Evolutionary conservation across 2,888 invertebrate species (phyloP).

Genomic region (Sussaba pulchella): DNA sequence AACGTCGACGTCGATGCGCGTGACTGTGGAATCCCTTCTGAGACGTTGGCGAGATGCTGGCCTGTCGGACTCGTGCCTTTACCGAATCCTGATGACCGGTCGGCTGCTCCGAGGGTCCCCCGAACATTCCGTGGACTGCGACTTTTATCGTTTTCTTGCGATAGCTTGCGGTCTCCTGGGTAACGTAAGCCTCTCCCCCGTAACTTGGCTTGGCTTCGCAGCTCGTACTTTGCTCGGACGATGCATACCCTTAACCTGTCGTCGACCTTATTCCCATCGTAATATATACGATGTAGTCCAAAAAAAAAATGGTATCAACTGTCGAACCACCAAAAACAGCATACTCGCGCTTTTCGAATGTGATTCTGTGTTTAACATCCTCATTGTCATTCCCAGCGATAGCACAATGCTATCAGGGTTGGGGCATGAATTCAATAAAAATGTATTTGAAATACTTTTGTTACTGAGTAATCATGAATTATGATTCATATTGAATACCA

Average conservation of each 20-base stretch:
- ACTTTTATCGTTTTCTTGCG: constrained; percentile 79
- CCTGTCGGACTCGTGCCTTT: constrained; percentile 75
- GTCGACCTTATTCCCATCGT: too few species aligned
- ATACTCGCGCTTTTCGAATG: constrained; percentile 14
- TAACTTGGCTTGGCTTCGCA: neutral
- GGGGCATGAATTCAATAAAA: too few species aligned
- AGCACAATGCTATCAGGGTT: too few species aligned
- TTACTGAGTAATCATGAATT: too few species aligned
- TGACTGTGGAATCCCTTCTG: constrained; percentile 72
- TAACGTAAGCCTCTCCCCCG: constrained; percentile 74
- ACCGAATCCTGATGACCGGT: constrained; percentile 77
- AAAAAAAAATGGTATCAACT: constrained; percentile 18
- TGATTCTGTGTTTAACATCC: too few species aligned
- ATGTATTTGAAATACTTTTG: too few species aligned
- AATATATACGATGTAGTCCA: too few species aligned
- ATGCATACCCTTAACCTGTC: too few species aligned
- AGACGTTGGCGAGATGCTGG: constrained; percentile 77
- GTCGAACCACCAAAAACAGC: constrained; percentile 14
- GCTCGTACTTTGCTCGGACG: neutral
- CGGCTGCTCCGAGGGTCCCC: constrained; percentile 67
- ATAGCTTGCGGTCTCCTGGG: constrained; percentile 79
- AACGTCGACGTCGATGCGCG: constrained; percentile 54
- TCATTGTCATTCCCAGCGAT: too few species aligned
- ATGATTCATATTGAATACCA: too few species aligned
- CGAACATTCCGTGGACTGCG: constrained; percentile 64